Evolutionary conservation across 2,113 vertebrate genomes (phyloP), one percentile per base, ranked within the genome.

Genomic region (Antigone vipio): DNA sequence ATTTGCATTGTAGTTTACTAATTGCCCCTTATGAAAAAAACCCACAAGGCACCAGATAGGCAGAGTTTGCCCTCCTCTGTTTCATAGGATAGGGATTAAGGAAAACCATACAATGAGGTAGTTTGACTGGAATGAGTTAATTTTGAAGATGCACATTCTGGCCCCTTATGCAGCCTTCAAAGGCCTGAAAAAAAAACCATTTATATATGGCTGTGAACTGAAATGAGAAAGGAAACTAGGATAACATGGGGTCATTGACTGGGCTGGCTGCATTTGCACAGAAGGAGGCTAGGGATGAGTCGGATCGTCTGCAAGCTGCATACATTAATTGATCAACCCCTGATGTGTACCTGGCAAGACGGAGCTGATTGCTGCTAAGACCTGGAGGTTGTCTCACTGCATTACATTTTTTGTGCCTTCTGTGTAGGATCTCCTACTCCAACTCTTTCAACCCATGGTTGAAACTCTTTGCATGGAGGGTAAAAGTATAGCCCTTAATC

Each of bases 341-440:
- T 38, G 9, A 55, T 22, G 38, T 24, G 26, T 30, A 35, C 2
- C 0, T 23, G 9, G 30, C n/a, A 66, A 67, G 55, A 63, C 0
- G 0, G 6, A 85, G 42, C 18, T 11, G 5, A 29, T 23, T 79
- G 32, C 56, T 75, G 24, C 40, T 49, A 44, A 72, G 29, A 34
- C 26, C 20, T 17, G 56, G 30, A 73, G n/a, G 12, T 6, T 66
- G 16, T 66, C 60, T 73, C 34, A 1, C n/a, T 72, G 30, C 34
- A 56, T 78, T 60, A 52, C 5, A 23, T 15, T 52, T 75, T 85
- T 58, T 23, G 11, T 34, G 14, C 23, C 55, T 85, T 69, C 45
- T 90, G 17, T 56, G 21, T 42, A 75, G 32, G n/a, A 59, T 67
- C 14, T 77, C n/a, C 30, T 21, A 73, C 22, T 60, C 19, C 22